These are phyloP conservation scores for Pyrgilauda ruficollis DNA, from an alignment of 2,113 vertebrate genomes.

Conservation along the genomic window DNA sequence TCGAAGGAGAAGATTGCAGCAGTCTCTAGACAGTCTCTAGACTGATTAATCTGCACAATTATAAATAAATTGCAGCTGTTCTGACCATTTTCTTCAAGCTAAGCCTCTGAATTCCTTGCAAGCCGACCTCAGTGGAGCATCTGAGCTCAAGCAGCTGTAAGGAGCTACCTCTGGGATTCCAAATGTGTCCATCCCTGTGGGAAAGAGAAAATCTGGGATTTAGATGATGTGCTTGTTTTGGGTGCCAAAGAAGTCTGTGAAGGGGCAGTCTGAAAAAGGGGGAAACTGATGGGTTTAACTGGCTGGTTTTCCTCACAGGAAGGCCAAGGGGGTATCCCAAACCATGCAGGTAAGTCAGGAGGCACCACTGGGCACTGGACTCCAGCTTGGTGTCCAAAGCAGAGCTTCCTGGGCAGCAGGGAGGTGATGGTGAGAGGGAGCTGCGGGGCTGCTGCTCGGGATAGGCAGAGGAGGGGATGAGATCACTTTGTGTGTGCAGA, in stretches of 20 bases:
- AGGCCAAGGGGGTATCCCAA: not conserved
- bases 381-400: not conserved
- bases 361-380: not conserved
- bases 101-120: not conserved
- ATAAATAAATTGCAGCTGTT: conserved; percentile 20
- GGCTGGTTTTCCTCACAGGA: not conserved
- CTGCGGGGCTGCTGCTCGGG: not conserved
- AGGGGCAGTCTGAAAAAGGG: not conserved
- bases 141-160: not conserved
- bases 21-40: not conserved
- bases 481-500: not conserved
- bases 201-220: not conserved
- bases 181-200: not conserved
- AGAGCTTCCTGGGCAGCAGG: not conserved
- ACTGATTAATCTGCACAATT: not conserved
- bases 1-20: not conserved
- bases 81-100: not conserved
- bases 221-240: not conserved
- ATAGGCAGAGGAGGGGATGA: not conserved
- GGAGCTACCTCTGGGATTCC: not conserved
- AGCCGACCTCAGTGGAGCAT: not conserved
- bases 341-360: not conserved
- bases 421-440: not conserved
- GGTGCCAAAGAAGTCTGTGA: not conserved
- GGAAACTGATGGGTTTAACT: not conserved